phyloP scores from a whole-genome alignment of 1,140 invertebrate species.

The Polyergus mexicanus region DNA sequence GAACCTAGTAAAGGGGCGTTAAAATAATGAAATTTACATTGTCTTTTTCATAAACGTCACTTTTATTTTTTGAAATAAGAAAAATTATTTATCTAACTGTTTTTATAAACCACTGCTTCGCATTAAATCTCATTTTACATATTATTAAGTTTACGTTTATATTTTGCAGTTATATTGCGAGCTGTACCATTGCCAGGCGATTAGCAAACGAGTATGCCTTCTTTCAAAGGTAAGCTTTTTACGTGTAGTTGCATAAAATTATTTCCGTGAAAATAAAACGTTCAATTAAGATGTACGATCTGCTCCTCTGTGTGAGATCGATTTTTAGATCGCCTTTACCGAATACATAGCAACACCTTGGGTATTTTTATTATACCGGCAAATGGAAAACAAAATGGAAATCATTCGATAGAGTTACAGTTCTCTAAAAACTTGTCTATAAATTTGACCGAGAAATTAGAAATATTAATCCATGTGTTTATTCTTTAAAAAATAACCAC shows the following conservation, averaged over 20 bases:
- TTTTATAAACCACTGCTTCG: background rate
- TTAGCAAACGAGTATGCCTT: background rate
- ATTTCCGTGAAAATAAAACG: slow-evolving; percentile 22
- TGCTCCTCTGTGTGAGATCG: background rate
- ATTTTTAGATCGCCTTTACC: background rate
- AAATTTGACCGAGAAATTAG: slow-evolving; percentile 1
- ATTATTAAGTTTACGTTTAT: slow-evolving; percentile 32
- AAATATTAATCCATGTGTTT: background rate
- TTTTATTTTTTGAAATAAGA: background rate
- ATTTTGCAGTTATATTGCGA: background rate
- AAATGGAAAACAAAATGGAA: background rate
- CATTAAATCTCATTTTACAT: slow-evolving; percentile 32
- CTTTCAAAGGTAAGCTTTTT: slow-evolving; percentile 27
- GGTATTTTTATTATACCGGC: background rate
- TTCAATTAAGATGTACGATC: slow-evolving; percentile 15
- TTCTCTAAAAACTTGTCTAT: background rate
- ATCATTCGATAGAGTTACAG: background rate
- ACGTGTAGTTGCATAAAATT: slow-evolving; percentile 19
- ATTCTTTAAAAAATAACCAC: background rate
- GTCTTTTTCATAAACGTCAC: background rate
- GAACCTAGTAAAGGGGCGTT: background rate
- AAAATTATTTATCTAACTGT: background rate
- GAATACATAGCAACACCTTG: background rate
- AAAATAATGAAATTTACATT: background rate
- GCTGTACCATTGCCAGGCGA: too few relatives aligned